Evolutionary conservation across 2,888 invertebrate species (phyloP).

Genomic region (Agriopis leucophaearia): DNA sequence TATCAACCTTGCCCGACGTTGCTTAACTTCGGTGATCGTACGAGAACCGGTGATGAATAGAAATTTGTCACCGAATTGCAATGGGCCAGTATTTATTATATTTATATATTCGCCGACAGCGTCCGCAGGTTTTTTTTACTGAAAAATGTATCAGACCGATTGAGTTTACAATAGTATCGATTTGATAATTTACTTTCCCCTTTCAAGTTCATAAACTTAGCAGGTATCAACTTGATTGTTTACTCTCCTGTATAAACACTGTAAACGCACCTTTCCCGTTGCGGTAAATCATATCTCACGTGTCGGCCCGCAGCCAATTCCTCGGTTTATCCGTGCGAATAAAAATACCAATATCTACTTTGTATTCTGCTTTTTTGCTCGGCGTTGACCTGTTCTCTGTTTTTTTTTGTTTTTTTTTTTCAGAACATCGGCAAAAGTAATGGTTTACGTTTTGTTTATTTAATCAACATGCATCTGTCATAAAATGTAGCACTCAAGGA

Average conservation of each 20-base stretch:
- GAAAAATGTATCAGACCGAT: too few species aligned
- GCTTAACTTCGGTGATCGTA: conserved; percentile 64
- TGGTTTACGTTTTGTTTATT: neutral
- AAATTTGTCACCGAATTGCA: too few species aligned
- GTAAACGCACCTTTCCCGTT: conserved; percentile 20
- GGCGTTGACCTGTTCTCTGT: neutral
- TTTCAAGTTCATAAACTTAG: neutral
- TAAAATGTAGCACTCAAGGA: too few species aligned
- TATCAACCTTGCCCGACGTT: conserved; percentile 78
- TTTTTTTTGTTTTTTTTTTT: neutral
- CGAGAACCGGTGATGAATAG: too few species aligned
- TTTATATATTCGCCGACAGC: too few species aligned
- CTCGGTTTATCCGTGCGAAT: conserved; percentile 28
- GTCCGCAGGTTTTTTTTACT: too few species aligned
- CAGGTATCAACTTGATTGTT: neutral
- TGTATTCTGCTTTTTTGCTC: conserved; percentile 15
- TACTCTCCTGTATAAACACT: neutral
- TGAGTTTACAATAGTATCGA: too few species aligned
- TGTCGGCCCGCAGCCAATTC: conserved; percentile 30
- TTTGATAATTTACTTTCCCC: neutral
- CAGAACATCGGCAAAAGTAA: neutral
- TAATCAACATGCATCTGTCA: neutral
- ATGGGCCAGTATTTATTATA: too few species aligned
- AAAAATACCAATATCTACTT: conserved; percentile 21
- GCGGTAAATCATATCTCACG: conserved; percentile 43